Evolutionary conservation across 2,888 invertebrate genomes (phyloP).

Genomic region (Ophraella communa): DNA sequence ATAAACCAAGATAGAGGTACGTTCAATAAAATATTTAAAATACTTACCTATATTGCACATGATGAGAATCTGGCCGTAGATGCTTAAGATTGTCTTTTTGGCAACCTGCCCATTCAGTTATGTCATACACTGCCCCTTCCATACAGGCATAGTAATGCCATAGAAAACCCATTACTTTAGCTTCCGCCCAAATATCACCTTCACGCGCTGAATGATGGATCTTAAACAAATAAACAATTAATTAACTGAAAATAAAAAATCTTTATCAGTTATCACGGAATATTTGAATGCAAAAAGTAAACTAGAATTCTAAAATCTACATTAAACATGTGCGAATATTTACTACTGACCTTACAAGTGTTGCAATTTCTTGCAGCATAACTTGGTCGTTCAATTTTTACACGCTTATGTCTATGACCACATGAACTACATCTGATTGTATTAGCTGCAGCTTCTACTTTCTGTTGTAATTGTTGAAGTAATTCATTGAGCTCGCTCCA

Average conservation of each 20-base stretch:
- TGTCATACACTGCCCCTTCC: slow-evolving; percentile 95
- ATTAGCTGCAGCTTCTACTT: slow-evolving; percentile 93
- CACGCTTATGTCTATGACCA: slow-evolving; percentile 86
- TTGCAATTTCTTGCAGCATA: slow-evolving; percentile 92
- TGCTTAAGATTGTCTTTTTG: slow-evolving; percentile 82
- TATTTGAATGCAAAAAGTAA: neutral
- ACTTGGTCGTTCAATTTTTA: slow-evolving; percentile 84
- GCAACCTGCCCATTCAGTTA: slow-evolving; percentile 97
- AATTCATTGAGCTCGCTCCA: slow-evolving; percentile 87
- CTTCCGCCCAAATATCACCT: slow-evolving; percentile 98
- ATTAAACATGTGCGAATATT: neutral
- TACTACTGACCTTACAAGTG: slow-evolving; percentile 64
- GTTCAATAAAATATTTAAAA: neutral
- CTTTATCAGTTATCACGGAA: neutral
- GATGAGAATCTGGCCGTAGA: slow-evolving; percentile 88
- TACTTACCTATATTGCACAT: slow-evolving; percentile 75
- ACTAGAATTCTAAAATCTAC: neutral
- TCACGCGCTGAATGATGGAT: slow-evolving; percentile 90
- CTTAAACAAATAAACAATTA: slow-evolving; percentile 58
- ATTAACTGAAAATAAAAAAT: neutral
- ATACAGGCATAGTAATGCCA: slow-evolving; percentile 97
- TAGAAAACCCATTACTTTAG: slow-evolving; percentile 75
- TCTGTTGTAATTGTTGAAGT: slow-evolving; percentile 86
- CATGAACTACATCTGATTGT: slow-evolving; percentile 96
- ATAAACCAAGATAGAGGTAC: neutral